Base-by-base conservation (phyloP, 2,113 vertebrate species). In the Pimephales promelas region DNA sequence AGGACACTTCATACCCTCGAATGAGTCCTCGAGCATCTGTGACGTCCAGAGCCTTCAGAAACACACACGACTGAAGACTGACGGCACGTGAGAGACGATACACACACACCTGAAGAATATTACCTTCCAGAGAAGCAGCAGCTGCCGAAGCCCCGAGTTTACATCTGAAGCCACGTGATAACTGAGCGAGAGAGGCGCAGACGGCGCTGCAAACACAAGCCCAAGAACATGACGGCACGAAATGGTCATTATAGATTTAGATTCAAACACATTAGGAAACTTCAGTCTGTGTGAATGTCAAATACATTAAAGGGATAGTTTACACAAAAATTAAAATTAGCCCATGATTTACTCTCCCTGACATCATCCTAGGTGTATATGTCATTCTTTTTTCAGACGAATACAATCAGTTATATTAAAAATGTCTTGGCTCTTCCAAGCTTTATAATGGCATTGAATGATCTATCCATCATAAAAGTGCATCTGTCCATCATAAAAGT, bases 1-100 rank as follows among this genome's bases (percentile, higher is more conserved):
- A 86, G 83, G 68, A 85, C 54, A 92, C 87, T 47, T 84, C 70
- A 84, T 93, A 92, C 4, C 90, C 91, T 2, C 85, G 84, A 83
- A 91, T 40, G 76, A 57, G 79, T 34, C 86, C 87, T 52, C 80
- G 22, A 3, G 77, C 31, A 1, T 86, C 83, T 11, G 1, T 20
- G 49, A 66, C 34, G 11, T 86, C 74, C 1, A 86, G 76, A 14
- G 82, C 76, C 92, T 93, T 26, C 72, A 70, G 9, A 20, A 64
- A 13, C 76, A 26, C 71, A 82, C 10, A 20, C 66, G 10, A 71
- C 24, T 77, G 10, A 76, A 10, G 62, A 20, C 18, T 4, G 8
- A 20, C 16, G 7, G 28, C 31, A 66, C 16, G 0, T 0, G 31
- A 68, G 31, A 22, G 16, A 68, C 3, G 0, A 68, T 18, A 36